Evolutionary conservation across 2,888 invertebrate genomes (phyloP), one percentile per base, ranked within the genome.

Genomic region (Thecophora atra): DNA sequence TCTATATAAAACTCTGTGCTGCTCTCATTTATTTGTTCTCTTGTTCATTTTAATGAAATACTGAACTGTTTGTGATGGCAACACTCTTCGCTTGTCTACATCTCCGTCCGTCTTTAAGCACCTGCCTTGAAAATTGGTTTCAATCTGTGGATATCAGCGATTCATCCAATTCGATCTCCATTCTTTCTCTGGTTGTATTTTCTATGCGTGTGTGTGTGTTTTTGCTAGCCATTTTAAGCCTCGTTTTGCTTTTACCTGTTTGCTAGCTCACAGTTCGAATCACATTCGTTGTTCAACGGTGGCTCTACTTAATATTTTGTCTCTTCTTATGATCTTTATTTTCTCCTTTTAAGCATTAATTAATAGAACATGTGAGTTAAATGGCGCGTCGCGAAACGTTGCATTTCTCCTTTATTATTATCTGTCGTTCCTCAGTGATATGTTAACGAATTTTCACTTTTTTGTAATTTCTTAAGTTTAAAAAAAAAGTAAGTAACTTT

Each of bases 91-190:
- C 8, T 47, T 21, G 1, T n/a, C n/a, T n/a, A n/a, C 24, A 64
- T 44, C 19, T 24, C 4, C 37, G 6, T 17, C n/a, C 42, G 42
- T 19, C 64, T 58, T 58, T 15, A 26, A 44, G 24, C 64, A 64
- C 47, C 64, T 64, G 64, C 47, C 11, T 37, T 62, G 11, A 62
- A 62, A 37, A 37, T n/a, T 62, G 30, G n/a, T 21, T 64, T 64
- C 13, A 44, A 64, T 64, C 47, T 47, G 2, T 21, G 44, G 47
- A 44, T 47, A 24, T 24, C 42, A 42, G 37, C 37, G 11, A 37
- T 63, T 19, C 42, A 63, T 19, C 42, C 21, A 24, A 63, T 21
- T 24, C 24, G 15, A 58, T 24, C 56, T 58, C 56, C 26, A 37
- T 11, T 47, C 47, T 47, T 13, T 56, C 24, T 8, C 3, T 56